Percentiles rank a stretch among this genome's conserved stretches.
These are phyloP conservation scores for Catonia carolina DNA, from an alignment of 2,888 invertebrate genomes.

Conservation along the genomic window DNA sequence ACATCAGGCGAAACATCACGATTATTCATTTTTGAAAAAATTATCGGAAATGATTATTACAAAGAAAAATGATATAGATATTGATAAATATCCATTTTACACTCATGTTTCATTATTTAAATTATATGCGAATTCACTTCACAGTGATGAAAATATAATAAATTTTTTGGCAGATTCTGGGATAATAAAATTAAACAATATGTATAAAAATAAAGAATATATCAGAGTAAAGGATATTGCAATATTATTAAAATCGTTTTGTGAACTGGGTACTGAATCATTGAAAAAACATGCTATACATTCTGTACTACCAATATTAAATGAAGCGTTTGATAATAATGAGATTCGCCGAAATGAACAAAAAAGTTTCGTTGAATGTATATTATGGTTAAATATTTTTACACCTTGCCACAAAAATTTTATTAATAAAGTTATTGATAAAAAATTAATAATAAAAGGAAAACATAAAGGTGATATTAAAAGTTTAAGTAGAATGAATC, in stretches of 20 bases:
- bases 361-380: background rate
- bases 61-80: background rate
- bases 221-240: constrained; percentile 10
- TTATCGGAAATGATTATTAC: background rate
- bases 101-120: background rate
- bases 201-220: background rate
- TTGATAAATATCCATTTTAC: background rate
- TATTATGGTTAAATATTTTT: constrained; percentile 2
- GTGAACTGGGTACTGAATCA: constrained; percentile 10
- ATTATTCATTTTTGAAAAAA: constrained; percentile 5
- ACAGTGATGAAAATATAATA: background rate
- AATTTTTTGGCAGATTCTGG: background rate
- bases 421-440: background rate
- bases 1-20: constrained; percentile 3
- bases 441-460: background rate
- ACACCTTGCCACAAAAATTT: background rate
- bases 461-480: constrained; percentile 1
- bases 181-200: background rate
- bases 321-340: background rate
- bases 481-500: background rate
- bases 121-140: background rate
- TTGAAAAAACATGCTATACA: background rate
- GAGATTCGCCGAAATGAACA: background rate
- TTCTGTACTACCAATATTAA: background rate
- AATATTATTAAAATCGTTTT: constrained; percentile 2